Base-by-base conservation (phyloP, 2,888 invertebrate genomes). In the Zaprionus lineosus region DNA sequence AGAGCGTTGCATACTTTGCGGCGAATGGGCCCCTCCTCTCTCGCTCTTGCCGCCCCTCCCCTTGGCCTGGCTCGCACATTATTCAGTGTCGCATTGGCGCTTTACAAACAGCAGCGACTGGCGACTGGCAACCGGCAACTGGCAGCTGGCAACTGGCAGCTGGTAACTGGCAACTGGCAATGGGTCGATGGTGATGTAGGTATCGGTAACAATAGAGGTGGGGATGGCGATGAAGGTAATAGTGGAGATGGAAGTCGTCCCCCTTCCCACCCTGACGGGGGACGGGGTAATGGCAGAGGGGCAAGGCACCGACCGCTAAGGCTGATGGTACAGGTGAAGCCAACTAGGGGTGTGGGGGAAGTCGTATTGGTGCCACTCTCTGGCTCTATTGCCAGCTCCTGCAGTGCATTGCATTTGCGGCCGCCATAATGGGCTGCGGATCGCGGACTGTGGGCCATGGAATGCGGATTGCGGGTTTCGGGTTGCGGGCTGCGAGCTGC, bases 401-500 rank as follows among this genome's bases (percentile, higher is more conserved):
- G 26, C 34, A 41, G 34, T 74, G 78, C 84, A 81, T 73, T 60
- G 75, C 77, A 81, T 81, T 73, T 81, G 84, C 53, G 84, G 75
- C 67, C 44, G 52, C 65, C 57, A 60, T 81, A 76, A 83, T 68
- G 55, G 60, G 46, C 29, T 26, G 40, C n/a, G 24, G 24, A 19
- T 12, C 14, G 29, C 26, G 34, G 52, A n/a, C 8, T 39, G 36
- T 36, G 16, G 8, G 24, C 24, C n/a, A 79, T 68, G 52, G 60
- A 44, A 18, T 24, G 39, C 21, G 7, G 21, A 16, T 11, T 16
- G 28, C 33, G 34, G 52, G n/a, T 6, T 39, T 24, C 34, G 21
- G 21, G 40, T 21, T 11, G 19, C 15, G 37, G 9, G 16, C 56
- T 9, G 4, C 15, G 11, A 12, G 8, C 36, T 24, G 26, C 14